Percentiles rank a stretch among this genome's conserved stretches.
Evolutionary conservation across 2,113 vertebrate species (phyloP).

Genomic region (Esox niger): DNA sequence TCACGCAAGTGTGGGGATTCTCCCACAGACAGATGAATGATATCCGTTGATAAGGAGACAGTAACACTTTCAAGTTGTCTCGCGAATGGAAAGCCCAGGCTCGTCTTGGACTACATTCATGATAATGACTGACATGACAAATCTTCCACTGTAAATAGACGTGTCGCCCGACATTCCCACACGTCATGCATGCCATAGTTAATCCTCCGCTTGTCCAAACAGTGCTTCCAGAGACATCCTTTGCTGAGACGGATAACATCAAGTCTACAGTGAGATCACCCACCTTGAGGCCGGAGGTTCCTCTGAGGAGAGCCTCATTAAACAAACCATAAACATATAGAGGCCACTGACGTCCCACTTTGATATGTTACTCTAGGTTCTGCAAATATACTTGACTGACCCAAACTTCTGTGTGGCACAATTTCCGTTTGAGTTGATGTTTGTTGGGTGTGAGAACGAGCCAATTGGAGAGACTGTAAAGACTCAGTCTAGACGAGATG

Average conservation of each 20-base stretch:
- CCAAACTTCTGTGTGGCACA: background rate
- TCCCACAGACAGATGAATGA: constrained; percentile 1
- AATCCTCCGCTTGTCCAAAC: background rate
- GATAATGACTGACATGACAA: background rate
- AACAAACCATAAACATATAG: constrained; percentile 21
- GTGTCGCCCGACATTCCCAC: background rate
- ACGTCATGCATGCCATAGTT: background rate
- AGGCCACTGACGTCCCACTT: constrained; percentile 1
- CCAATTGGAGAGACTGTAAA: background rate
- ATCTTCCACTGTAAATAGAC: background rate
- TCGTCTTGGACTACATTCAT: background rate
- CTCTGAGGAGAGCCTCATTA: constrained; percentile 16
- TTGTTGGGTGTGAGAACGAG: background rate
- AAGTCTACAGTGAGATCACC: background rate
- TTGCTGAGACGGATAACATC: background rate
- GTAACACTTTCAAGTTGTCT: background rate
- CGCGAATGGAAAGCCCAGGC: background rate
- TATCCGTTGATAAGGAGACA: background rate
- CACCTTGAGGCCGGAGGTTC: background rate
- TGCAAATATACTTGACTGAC: background rate
- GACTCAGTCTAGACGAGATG: background rate
- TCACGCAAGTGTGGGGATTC: background rate
- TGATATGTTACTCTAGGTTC: constrained; percentile 2
- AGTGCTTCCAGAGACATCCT: background rate
- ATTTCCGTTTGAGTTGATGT: background rate